These are phyloP conservation scores for Dendrolimus kikuchii DNA, from an alignment of 1,140 invertebrate genomes.

Conservation along the genomic window DNA sequence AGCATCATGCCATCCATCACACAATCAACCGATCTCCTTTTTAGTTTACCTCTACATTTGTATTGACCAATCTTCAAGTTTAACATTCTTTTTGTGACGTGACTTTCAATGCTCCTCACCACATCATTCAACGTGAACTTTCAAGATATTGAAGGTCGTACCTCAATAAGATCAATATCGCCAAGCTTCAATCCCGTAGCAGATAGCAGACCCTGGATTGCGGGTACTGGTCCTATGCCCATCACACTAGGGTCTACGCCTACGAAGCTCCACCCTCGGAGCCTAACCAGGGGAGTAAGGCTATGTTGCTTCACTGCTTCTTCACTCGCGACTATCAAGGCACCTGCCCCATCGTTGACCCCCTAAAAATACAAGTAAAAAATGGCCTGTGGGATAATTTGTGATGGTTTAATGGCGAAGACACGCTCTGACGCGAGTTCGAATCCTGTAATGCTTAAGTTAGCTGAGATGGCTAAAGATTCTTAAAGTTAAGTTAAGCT, in stretches of 20 bases:
- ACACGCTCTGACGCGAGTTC: too few species aligned
- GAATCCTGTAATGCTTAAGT: too few species aligned
- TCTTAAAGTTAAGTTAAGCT: too few species aligned
- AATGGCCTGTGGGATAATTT: not conserved
- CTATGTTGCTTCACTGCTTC: conserved; percentile 87
- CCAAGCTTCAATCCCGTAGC: conserved; percentile 82
- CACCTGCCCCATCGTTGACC: conserved; percentile 95
- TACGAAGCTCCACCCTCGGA: conserved; percentile 83
- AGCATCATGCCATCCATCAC: too few species aligned
- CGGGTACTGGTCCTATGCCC: conserved; percentile 94
- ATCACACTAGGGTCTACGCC: conserved; percentile 91
- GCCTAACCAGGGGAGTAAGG: conserved; percentile 84
- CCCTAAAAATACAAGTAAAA: conserved; percentile 68
- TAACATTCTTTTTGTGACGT: not conserved
- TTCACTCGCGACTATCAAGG: conserved; percentile 92
- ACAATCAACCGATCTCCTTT: too few species aligned
- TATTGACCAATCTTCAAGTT: not conserved
- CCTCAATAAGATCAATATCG: conserved; percentile 95
- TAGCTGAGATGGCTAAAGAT: too few species aligned
- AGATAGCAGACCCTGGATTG: conserved; percentile 87
- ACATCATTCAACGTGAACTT: too few species aligned
- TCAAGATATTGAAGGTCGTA: conserved; percentile 47
- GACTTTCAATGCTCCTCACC: too few species aligned
- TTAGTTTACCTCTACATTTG: too few species aligned
- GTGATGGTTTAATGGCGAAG: too few species aligned